Evolutionary conservation across 2,888 invertebrate genomes (phyloP).

Genomic region (Hedya salicella): DNA sequence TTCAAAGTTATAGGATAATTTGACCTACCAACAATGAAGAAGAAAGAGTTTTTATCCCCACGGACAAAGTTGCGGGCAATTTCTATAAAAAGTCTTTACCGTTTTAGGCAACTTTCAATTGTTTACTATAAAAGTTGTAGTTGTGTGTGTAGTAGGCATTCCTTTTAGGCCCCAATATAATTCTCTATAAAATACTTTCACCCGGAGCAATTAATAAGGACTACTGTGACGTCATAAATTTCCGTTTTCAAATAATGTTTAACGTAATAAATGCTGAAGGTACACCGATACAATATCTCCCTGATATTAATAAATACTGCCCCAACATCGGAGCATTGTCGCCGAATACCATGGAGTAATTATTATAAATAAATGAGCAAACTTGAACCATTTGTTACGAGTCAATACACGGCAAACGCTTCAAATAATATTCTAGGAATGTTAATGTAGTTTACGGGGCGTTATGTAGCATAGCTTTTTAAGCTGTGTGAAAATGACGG

Average conservation of each 20-base stretch:
- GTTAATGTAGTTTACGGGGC: constrained; percentile 27
- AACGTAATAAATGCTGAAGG: constrained; percentile 39
- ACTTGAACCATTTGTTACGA: constrained; percentile 61
- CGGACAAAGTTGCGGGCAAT: too few species aligned
- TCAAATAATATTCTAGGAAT: constrained; percentile 46
- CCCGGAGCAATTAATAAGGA: constrained; percentile 16
- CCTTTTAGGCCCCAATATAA: constrained; percentile 13
- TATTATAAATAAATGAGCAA: constrained; percentile 73
- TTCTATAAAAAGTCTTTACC: too few species aligned
- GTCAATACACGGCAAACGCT: constrained; percentile 57
- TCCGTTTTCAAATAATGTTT: constrained; percentile 38
- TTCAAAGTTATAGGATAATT: too few species aligned
- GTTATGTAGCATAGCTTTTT: neutral
- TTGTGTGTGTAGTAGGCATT: neutral
- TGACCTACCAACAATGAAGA: too few species aligned
- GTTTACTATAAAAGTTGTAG: too few species aligned
- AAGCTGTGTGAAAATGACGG: too few species aligned
- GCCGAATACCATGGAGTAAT: constrained; percentile 69
- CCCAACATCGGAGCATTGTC: constrained; percentile 65
- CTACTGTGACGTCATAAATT: constrained; percentile 39
- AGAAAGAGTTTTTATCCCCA: too few species aligned
- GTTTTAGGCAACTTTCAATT: too few species aligned
- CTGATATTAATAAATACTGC: constrained; percentile 54
- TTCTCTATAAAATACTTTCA: constrained; percentile 26
- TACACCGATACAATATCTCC: constrained; percentile 41